Base-by-base conservation (phyloP, 2,113 vertebrate genomes). In the Cheilinus undulatus region DNA sequence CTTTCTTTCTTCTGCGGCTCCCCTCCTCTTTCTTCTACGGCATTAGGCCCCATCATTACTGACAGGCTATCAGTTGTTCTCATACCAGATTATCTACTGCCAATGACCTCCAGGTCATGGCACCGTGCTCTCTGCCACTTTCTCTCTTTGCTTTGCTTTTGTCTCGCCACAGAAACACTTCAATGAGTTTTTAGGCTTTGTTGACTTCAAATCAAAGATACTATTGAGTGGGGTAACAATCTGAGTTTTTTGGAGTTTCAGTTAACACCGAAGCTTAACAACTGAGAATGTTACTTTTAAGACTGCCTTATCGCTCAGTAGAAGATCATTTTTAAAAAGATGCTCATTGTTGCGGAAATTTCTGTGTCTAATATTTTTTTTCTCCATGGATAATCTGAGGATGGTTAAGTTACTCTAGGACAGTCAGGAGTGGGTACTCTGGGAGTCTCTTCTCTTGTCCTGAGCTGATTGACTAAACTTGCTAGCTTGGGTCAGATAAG, bases 21-120 rank as follows among this genome's bases (percentile, higher is more conserved):
- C 64, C 70, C 61, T 83, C 52, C 68, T 78, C 75, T 82, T 75
- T 83, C 78, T 79, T 80, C 63, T 77, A 40, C 74, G 13, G 65
- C 66, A 53, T 91, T 83, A 86, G 75, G 73, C 80, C 87, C 62
- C 80, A 87, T 87, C 85, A 83, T 87, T 89, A 88, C 82, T 79
- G 80, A 82, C 74, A 49, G 85, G 78, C 80, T 88, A 87, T 91
- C 71, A 86, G 82, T 90, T 89, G 87, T 91, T 82, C 84, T 87
- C 78, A 75, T 85, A 68, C 82, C 89, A 84, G 91, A 91, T 91
- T 87, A 92, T 91, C 82, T 89, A 81, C 83, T 87, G 75, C 79
- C 75, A 70, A 40, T 78, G 88, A 91, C 86, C 89, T 78, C 56
- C 28, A 11, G 86, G 86, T 92, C 83, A 70, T 40, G 73, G 77